These are phyloP conservation scores for Macrostomum cliftonense DNA, from an alignment of 2,888 invertebrate species.

Conservation along the genomic window DNA sequence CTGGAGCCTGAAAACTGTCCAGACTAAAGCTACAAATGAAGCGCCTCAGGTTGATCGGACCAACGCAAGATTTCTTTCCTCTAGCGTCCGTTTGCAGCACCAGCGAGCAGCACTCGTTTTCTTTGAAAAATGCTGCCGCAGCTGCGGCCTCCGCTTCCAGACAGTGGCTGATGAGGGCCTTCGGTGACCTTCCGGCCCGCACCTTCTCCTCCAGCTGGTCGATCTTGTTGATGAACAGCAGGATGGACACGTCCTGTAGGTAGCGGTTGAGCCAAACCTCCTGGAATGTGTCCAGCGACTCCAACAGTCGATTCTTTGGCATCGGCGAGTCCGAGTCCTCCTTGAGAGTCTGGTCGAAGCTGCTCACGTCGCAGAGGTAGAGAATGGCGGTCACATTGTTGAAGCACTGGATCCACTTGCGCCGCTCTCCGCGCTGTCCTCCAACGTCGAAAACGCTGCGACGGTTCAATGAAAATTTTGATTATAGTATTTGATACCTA, in stretches of 20 bases:
- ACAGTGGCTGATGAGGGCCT: too few species aligned
- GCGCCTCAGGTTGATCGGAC: too few species aligned
- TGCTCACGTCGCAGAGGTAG: slow-evolving; percentile 59
- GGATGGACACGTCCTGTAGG: slow-evolving; percentile 53
- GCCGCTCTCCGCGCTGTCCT: slow-evolving; percentile 59
- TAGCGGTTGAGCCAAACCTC: slow-evolving; percentile 63
- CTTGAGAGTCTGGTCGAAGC: slow-evolving; percentile 56
- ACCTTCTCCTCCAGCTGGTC: slow-evolving; percentile 56
- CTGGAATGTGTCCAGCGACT: slow-evolving; percentile 52
- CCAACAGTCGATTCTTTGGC: slow-evolving; percentile 51
- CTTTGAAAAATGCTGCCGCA: too few species aligned
- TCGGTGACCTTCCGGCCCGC: slow-evolving; percentile 40
- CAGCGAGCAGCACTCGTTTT: too few species aligned
- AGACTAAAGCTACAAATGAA: too few species aligned
- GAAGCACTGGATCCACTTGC: slow-evolving; percentile 66
- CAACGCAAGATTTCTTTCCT: too few species aligned
- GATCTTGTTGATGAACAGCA: slow-evolving; percentile 64
- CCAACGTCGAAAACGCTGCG: slow-evolving; percentile 60
- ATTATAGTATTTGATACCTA: too few species aligned
- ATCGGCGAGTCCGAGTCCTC: slow-evolving; percentile 43
- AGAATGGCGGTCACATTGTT: slow-evolving; percentile 62
- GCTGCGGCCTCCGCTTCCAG: too few species aligned
- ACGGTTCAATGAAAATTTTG: neutral
- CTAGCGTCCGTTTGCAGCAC: too few species aligned
- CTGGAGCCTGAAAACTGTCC: too few species aligned